A percentile compares a stretch with the other conserved stretches of the same genome.
phyloP scores from a whole-genome alignment of 2,113 vertebrate species.

The Limanda limanda region DNA sequence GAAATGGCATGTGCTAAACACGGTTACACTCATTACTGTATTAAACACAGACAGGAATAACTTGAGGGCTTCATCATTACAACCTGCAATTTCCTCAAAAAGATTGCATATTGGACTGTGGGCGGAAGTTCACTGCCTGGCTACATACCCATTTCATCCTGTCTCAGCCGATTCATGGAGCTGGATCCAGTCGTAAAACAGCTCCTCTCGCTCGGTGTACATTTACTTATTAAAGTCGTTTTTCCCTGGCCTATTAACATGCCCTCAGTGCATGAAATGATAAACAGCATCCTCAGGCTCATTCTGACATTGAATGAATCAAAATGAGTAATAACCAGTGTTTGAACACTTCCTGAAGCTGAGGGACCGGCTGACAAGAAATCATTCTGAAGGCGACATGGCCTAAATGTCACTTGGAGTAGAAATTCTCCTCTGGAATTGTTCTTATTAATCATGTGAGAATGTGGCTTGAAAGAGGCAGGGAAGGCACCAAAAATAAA shows the following conservation, averaged over 20 bases:
- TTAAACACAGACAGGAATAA: constrained; percentile 39
- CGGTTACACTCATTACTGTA: constrained; percentile 42
- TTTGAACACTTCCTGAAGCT: constrained; percentile 43
- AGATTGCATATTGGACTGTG: constrained; percentile 53
- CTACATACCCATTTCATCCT: constrained; percentile 54
- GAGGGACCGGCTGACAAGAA: constrained; percentile 34
- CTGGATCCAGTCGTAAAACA: constrained; percentile 47
- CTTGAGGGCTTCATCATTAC: constrained; percentile 47
- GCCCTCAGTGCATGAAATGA: constrained; percentile 54
- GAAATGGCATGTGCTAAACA: constrained; percentile 34
- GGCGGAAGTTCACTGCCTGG: constrained; percentile 26
- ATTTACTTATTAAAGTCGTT: constrained; percentile 66
- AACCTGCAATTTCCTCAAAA: constrained; percentile 61
- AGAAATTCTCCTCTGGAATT: constrained; percentile 38
- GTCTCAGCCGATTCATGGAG: constrained; percentile 58
- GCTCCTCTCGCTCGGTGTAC: constrained; percentile 41
- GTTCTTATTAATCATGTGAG: constrained; percentile 41
- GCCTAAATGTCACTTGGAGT: constrained; percentile 46
- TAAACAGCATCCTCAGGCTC: constrained; percentile 48
- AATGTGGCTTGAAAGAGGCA: constrained; percentile 12
- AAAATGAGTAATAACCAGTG: constrained; percentile 57
- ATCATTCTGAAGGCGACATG: constrained; percentile 43
- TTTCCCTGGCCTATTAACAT: constrained; percentile 56
- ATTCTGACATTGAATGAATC: constrained; percentile 50
- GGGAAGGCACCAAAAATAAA: constrained; percentile 15